Evolutionary conservation across 2,797 vertebrate genomes (phyloP).

Genomic region (Danio choprae): DNA sequence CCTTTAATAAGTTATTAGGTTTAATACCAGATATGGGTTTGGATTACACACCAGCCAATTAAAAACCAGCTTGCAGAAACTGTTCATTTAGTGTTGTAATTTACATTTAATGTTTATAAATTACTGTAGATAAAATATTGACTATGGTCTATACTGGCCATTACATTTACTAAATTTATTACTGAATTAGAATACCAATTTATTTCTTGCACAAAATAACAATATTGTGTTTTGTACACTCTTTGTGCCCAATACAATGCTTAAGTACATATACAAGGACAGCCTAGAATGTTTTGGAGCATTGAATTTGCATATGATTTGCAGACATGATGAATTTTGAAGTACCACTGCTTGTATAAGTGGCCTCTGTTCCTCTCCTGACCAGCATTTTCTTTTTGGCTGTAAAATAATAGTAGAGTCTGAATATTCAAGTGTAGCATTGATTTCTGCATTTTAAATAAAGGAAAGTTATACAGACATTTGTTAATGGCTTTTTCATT

Average conservation of each 20-base stretch:
- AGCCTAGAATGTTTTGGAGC: neutral
- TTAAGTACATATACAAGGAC: neutral
- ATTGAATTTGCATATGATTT: constrained; percentile 35
- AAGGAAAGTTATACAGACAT: neutral
- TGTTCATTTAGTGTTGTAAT: constrained; percentile 6
- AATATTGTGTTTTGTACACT: neutral
- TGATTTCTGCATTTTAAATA: constrained; percentile 24
- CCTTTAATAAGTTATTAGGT: constrained; percentile 69
- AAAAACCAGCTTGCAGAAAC: constrained; percentile 58
- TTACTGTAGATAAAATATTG: neutral
- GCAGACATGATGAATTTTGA: constrained; percentile 23
- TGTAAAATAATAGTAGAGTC: constrained; percentile 5
- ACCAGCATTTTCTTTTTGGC: neutral
- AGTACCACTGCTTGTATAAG: constrained; percentile 28
- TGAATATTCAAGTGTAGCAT: constrained; percentile 1
- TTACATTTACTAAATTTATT: neutral
- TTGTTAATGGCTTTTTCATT: constrained; percentile 12
- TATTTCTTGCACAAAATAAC: neutral
- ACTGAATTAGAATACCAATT: neutral
- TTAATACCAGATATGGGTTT: constrained; percentile 65
- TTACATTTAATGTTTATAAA: neutral
- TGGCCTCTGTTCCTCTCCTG: constrained; percentile 22
- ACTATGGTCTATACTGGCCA: neutral
- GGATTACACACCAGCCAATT: constrained; percentile 71
- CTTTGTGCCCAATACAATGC: neutral